Percentiles rank a stretch among this genome's conserved stretches.
Conservation (phyloP, 2,113 vertebrate species). For the Patagioenas fasciata region DNA sequence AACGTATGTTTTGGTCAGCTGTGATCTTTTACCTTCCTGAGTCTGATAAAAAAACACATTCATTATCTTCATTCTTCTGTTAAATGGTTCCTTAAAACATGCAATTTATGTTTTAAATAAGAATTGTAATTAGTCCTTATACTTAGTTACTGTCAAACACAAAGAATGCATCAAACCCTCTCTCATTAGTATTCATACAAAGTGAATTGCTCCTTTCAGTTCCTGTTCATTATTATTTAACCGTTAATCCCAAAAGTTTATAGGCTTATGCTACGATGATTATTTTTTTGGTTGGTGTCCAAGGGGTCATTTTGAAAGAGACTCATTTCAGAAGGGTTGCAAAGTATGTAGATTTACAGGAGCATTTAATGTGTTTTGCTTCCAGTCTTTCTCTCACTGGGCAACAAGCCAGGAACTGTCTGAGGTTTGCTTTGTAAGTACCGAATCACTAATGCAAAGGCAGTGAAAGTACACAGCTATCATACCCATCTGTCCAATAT, state of each 20-base stretch:
- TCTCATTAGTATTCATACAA: background rate
- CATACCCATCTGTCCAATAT: constrained; percentile 57
- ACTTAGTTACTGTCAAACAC: background rate
- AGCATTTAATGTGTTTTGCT: constrained; percentile 49
- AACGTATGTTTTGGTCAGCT: constrained; percentile 12
- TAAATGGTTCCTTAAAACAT: constrained; percentile 26
- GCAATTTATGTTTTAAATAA: constrained; percentile 19
- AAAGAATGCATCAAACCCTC: background rate
- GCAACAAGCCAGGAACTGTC: constrained; percentile 36
- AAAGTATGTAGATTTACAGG: constrained; percentile 12
- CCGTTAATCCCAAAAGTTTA: constrained; percentile 11
- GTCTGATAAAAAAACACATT: background rate
- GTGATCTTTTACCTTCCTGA: constrained; percentile 5
- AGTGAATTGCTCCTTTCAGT: background rate
- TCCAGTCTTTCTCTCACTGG: constrained; percentile 23
- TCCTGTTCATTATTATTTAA: constrained; percentile 11
- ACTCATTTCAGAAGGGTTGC: background rate
- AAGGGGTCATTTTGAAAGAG: constrained; percentile 34
- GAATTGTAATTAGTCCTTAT: constrained; percentile 22
- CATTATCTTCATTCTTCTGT: constrained; percentile 3
- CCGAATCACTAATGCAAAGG: constrained; percentile 46
- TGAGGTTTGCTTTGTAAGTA: constrained; percentile 57
- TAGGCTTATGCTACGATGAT: background rate
- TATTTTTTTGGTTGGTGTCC: constrained; percentile 37
- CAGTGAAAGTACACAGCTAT: constrained; percentile 25